These are phyloP conservation scores for Gibbula magus DNA, from an alignment of 2,888 invertebrate species.

Conservation along the genomic window DNA sequence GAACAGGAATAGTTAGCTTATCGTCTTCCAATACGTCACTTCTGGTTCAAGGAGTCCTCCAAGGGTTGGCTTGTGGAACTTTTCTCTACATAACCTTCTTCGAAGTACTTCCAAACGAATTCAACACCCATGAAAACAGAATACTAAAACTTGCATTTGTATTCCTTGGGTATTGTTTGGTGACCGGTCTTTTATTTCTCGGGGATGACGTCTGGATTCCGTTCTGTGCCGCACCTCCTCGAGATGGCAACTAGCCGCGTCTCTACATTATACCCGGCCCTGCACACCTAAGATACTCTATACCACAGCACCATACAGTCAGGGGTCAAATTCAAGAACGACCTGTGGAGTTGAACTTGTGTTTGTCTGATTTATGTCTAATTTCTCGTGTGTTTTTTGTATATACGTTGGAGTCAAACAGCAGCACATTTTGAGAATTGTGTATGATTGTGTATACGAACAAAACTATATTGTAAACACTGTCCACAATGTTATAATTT, in stretches of 20 bases:
- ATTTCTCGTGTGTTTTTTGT: too few species aligned
- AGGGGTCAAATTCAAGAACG: too few species aligned
- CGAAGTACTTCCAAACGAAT: slow-evolving; percentile 88
- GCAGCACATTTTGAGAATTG: too few species aligned
- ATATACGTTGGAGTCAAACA: too few species aligned
- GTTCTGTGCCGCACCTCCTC: slow-evolving; percentile 30
- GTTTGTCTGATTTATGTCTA: too few species aligned
- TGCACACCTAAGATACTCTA: too few species aligned
- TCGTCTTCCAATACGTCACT: slow-evolving; percentile 58
- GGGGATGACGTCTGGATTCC: slow-evolving; percentile 35
- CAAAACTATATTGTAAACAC: too few species aligned
- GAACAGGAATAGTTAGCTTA: slow-evolving; percentile 77
- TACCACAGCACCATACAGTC: too few species aligned
- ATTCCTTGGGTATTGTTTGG: slow-evolving; percentile 65
- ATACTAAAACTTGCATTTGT: slow-evolving; percentile 68
- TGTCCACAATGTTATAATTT: too few species aligned
- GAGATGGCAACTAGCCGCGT: background rate
- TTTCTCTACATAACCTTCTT: slow-evolving; percentile 97
- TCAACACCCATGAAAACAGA: slow-evolving; percentile 73
- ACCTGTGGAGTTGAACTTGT: too few species aligned
- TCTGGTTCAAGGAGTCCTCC: slow-evolving; percentile 77
- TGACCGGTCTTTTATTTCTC: slow-evolving; percentile 68
- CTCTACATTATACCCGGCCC: too few species aligned
- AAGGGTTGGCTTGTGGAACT: slow-evolving; percentile 94
- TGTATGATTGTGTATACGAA: too few species aligned